Conservation (phyloP, 2,888 invertebrate genomes). For the Noctua janthina region DNA sequence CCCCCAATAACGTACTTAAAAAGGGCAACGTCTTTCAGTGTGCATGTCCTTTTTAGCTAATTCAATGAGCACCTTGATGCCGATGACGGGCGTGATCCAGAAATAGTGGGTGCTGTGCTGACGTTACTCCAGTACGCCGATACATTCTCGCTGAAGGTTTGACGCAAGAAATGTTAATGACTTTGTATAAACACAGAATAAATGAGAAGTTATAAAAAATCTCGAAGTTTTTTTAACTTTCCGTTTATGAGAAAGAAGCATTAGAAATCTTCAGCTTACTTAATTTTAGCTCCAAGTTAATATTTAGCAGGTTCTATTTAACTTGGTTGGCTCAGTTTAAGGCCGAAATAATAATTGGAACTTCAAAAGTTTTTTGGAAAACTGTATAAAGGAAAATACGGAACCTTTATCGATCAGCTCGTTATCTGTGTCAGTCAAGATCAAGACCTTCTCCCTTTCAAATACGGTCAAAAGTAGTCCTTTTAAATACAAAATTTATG, state of each 20-base stretch:
- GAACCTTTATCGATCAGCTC: constrained; percentile 5
- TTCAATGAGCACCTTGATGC: constrained; percentile 78
- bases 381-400: neutral
- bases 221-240: constrained; percentile 30
- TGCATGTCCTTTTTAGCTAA: constrained; percentile 74
- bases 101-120: constrained; percentile 82
- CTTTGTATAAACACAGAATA: constrained; percentile 75
- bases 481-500: constrained; percentile 13
- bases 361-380: neutral
- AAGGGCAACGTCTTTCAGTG: constrained; percentile 71
- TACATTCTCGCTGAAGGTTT: constrained; percentile 78
- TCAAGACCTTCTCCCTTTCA: constrained; percentile 7
- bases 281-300: constrained; percentile 19
- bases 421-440: constrained; percentile 16
- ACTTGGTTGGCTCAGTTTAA: neutral
- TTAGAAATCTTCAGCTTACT: constrained; percentile 6
- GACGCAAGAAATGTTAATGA: constrained; percentile 85
- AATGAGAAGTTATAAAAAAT: constrained; percentile 60
- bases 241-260: neutral
- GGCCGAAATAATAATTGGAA: neutral
- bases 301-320: neutral
- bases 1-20: constrained; percentile 68
- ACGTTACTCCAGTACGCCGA: constrained; percentile 78
- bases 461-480: constrained; percentile 12
- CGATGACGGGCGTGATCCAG: constrained; percentile 79